phyloP scores from a whole-genome alignment of 2,113 vertebrate genomes.

The Callochromis pleurospilus region DNA sequence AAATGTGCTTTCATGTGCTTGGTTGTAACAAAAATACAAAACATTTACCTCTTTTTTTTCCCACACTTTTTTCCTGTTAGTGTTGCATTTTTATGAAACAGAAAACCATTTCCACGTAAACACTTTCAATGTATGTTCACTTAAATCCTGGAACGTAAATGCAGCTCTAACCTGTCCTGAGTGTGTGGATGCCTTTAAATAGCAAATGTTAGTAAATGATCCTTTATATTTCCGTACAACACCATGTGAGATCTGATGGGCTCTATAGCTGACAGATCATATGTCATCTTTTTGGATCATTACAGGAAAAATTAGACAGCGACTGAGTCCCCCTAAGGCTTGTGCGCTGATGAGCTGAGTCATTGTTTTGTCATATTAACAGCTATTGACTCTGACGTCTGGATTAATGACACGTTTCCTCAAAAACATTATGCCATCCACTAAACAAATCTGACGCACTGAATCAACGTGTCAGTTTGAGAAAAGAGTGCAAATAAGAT shows the following conservation, averaged over 20 bases:
- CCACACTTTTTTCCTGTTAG: not conserved
- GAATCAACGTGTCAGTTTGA: not conserved
- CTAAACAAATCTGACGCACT: not conserved
- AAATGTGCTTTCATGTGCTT: not conserved
- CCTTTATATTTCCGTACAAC: not conserved
- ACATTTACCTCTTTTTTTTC: not conserved
- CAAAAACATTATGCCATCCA: not conserved
- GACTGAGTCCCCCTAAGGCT: not conserved
- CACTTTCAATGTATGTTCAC: not conserved
- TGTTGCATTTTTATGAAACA: not conserved
- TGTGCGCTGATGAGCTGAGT: not conserved
- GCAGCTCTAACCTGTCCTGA: not conserved
- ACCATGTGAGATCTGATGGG: not conserved
- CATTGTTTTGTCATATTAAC: not conserved
- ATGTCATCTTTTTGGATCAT: not conserved
- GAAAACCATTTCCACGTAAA: not conserved
- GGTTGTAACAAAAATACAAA: not conserved
- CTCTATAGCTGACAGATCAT: not conserved
- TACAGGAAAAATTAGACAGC: not conserved
- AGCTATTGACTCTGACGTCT: not conserved
- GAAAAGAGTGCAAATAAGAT: not conserved
- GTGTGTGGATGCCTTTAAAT: not conserved
- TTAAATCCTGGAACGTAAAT: not conserved
- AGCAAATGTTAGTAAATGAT: not conserved
- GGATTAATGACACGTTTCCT: constrained; percentile 2